Base-by-base conservation (phyloP, 37 sponge, comb jelly and placozoan genomes). In the Aplysina aerophoba region DNA sequence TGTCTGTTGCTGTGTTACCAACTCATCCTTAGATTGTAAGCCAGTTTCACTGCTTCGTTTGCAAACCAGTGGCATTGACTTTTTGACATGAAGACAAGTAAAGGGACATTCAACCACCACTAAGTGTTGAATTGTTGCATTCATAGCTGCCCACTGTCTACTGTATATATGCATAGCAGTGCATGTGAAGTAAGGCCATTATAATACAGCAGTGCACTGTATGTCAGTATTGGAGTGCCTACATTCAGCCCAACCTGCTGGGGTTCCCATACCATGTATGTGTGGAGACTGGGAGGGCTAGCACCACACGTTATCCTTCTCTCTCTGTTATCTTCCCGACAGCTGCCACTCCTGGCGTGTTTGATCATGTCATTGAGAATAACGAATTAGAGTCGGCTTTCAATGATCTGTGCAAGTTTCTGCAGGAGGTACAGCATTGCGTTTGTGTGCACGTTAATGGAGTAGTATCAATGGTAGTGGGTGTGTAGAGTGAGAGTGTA, bases 351-450 rank as follows among this genome's bases (percentile, higher is more conserved):
- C 95, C 97, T 57, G 99, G 93, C 24, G 84, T 89, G 50, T 98
- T 97, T 97, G 97, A 98, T 82, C 81, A 91, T 61, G 62, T 85
- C 15, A 86, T 98, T 21, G 88, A 94, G n/a, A 98, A 98, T 82
- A 92, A 91, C 33, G 69, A 84, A 16, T 36, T 94, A 33, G 92
- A 96, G 0, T 36, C 56, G 21, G 95, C 99, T 44, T 96, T 91
- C 73, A 50, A 58, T 19, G 68, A 89, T 28, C 83, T 96, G 25
- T 84, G 27, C 28, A 63, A 54, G 13, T 4, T 69, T 24, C 22
- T 88, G 12, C 24, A 36, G 6, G 57, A 86, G 35, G 92, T 92
- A n/a, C 53, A n/a, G 84, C 60, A 62, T 6, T 1, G 17, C 15
- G 73, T 71, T 2, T 21, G 37, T 27, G 21, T 37, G 30, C 37